Base-by-base conservation (phyloP, 2,888 invertebrate genomes). In the Stenichneumon culpator region DNA sequence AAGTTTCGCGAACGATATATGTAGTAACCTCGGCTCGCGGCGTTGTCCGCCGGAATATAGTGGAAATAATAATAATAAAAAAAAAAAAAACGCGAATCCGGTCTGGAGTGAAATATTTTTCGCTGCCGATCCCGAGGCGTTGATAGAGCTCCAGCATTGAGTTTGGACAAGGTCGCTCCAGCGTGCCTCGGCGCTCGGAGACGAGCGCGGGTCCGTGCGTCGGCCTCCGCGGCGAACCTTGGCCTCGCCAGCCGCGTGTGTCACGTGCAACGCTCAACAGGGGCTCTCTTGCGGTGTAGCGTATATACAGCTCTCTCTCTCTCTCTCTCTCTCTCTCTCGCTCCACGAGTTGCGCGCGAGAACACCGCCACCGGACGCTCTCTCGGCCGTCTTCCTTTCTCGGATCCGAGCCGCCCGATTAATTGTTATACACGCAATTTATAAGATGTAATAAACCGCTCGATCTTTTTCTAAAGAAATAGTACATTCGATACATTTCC, bases 241-340 rank as follows among this genome's bases (percentile, higher is more conserved):
- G 87, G 87, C 86, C 86, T 86, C 86, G 77, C 80, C 65, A 86
- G 80, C 79, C 79, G 82, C 82, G 75, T 36, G 79, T 86, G 86
- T 87, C 87, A 87, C 87, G 86, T 86, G 86, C 79, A 79, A 68
- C 50, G 69, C 73, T 52, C 28, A 80, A 81, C 83, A 83, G 44
- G 65, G 50, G 69, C 78, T 81, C 70, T 52, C 54, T 54, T 47
- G 68, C 54, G 52, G 22, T 54, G 36, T 57, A 3, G 60, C 14
- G 36, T 22, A 32, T 39, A 28, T n/a, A 74, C 50, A 32, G 47
- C 25, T 75, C n/a, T 57, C 22, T 47, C 16, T 32, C 44, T 80
- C 70, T 36, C 36, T 36, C 36, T 28, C 25, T 28, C 25, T 32
- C 32, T 32, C n/a, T n/a, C 9, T 39, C 39, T 39, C 44, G 44